Conservation (phyloP, 2,113 vertebrate genomes). For the Centropus unirufus region DNA sequence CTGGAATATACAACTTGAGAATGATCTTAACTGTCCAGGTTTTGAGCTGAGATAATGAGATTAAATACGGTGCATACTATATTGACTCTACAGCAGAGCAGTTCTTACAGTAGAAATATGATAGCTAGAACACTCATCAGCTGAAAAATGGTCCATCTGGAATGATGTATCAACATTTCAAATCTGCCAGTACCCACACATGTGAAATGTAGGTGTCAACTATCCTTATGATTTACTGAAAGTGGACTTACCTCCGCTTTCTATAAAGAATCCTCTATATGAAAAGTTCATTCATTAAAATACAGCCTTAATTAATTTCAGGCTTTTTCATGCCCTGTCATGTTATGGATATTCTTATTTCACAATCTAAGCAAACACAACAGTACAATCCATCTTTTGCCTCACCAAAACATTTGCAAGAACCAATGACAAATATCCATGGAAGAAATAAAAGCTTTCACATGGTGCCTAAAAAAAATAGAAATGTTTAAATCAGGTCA, state of each 20-base stretch:
- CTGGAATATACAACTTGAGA: background rate
- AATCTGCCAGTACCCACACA: background rate
- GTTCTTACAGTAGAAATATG: background rate
- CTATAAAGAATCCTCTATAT: background rate
- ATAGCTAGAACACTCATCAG: background rate
- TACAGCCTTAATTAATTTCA: conserved; percentile 31
- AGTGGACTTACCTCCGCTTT: conserved; percentile 6
- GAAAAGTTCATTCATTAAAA: conserved; percentile 41
- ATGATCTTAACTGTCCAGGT: background rate
- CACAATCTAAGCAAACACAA: conserved; percentile 62
- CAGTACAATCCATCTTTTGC: conserved; percentile 56
- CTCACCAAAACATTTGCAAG: conserved; percentile 57
- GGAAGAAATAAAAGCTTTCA: conserved; percentile 57
- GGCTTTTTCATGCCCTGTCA: conserved; percentile 42
- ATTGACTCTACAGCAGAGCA: background rate
- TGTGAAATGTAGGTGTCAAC: background rate
- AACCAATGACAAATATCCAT: conserved; percentile 53
- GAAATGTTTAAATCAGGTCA: conserved; percentile 43
- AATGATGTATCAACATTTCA: background rate
- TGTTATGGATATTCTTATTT: conserved; percentile 56
- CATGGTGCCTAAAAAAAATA: conserved; percentile 31
- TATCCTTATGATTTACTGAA: background rate
- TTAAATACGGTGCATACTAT: background rate
- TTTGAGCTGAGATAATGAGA: conserved; percentile 4
- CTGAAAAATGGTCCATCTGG: background rate